A percentile compares a stretch with the other conserved stretches of the same genome.
Evolutionary conservation across 1,140 invertebrate species (phyloP).

Genomic region (Drosophila triauraria): DNA sequence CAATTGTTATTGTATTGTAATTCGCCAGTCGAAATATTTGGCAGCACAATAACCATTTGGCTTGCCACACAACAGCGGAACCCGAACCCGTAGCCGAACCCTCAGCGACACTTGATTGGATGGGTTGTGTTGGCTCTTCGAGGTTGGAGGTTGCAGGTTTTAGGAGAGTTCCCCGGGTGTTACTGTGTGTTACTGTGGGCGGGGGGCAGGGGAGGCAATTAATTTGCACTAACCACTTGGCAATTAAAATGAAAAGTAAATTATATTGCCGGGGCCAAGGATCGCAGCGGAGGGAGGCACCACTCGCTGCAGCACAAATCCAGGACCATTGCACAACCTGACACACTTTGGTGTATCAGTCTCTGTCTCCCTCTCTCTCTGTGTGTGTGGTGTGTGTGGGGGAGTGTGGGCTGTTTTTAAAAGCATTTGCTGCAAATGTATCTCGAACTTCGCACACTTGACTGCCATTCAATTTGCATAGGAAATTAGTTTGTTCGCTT

Average conservation of each 20-base stretch:
- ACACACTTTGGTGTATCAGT: slow-evolving; percentile 24
- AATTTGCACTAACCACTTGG: slow-evolving; percentile 76
- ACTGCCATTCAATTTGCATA: slow-evolving; percentile 83
- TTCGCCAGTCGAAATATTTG: slow-evolving; percentile 45
- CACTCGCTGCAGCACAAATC: slow-evolving; percentile 24
- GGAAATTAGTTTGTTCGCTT: slow-evolving; percentile 83
- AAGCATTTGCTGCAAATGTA: slow-evolving; percentile 82
- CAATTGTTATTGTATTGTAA: slow-evolving; percentile 47
- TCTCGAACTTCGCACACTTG: slow-evolving; percentile 82
- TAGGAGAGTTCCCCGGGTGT: not conserved
- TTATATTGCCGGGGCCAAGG: slow-evolving; percentile 51
- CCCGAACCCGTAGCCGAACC: slow-evolving; percentile 6
- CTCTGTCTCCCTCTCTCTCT: not conserved
- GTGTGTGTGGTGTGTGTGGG: not conserved
- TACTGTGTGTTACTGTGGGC: not conserved
- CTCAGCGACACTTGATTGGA: slow-evolving; percentile 42
- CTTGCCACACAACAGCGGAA: slow-evolving; percentile 13
- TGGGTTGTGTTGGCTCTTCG: slow-evolving; percentile 11
- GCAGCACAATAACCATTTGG: slow-evolving; percentile 30
- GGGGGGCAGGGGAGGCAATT: slow-evolving; percentile 59
- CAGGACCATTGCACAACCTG: slow-evolving; percentile 34
- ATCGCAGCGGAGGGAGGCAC: slow-evolving; percentile 2
- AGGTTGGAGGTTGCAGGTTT: not conserved
- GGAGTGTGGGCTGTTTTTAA: slow-evolving; percentile 66
- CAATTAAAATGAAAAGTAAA: slow-evolving; percentile 83